Evolutionary conservation across 2,797 vertebrate genomes (phyloP).

Genomic region (Galago senegalensis): DNA sequence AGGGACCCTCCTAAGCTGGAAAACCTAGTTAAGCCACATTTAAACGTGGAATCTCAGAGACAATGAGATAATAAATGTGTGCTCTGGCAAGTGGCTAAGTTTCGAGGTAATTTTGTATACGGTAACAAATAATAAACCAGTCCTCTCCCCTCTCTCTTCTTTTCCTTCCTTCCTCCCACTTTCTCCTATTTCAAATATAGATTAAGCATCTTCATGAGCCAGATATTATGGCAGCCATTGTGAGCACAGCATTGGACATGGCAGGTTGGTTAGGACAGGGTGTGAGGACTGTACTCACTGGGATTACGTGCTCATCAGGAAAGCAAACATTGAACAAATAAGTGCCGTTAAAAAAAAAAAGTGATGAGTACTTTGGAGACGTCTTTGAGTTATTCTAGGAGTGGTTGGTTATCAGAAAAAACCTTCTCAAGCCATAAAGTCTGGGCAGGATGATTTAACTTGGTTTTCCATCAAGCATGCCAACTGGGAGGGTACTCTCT

Average conservation of each 20-base stretch:
- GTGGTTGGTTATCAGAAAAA: neutral
- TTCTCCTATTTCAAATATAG: neutral
- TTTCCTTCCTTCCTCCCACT: neutral
- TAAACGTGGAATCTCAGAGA: neutral
- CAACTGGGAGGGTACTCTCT: neutral
- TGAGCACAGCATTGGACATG: neutral
- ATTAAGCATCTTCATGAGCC: neutral
- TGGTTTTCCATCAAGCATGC: constrained; percentile 1
- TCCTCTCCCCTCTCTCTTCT: neutral
- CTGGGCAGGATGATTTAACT: constrained; percentile 22
- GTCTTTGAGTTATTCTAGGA: constrained; percentile 17
- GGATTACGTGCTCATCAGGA: neutral
- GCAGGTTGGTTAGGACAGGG: neutral
- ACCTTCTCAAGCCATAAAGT: neutral
- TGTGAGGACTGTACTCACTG: neutral
- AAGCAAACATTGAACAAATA: neutral
- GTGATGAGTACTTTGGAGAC: neutral
- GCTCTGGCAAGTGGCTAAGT: neutral
- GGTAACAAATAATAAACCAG: neutral
- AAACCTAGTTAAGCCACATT: neutral
- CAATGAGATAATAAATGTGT: neutral
- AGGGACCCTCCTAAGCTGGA: neutral
- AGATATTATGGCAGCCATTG: neutral
- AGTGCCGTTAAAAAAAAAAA: neutral
- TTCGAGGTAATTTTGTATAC: neutral